These are phyloP conservation scores for Plemyria rubiginata DNA, from an alignment of 2,888 invertebrate genomes.

Conservation along the genomic window DNA sequence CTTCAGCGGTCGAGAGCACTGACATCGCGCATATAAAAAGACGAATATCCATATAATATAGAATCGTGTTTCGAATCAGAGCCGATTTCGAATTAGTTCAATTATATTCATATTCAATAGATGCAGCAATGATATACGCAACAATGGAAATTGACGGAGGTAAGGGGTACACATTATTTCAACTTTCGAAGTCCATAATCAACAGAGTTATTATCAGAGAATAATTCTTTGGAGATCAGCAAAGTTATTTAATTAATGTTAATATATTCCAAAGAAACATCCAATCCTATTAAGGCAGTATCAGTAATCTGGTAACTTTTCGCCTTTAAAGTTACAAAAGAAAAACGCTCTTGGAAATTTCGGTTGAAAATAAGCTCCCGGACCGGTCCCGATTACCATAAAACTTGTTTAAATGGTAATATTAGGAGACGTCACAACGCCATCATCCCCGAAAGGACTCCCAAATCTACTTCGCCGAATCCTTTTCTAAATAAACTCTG, in stretches of 20 bases:
- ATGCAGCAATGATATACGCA: background rate
- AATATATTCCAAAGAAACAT: constrained; percentile 71
- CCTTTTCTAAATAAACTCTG: constrained; percentile 28
- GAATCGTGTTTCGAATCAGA: no score
- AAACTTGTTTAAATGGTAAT: constrained; percentile 85
- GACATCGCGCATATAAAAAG: no score
- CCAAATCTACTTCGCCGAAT: constrained; percentile 58
- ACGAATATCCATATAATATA: no score
- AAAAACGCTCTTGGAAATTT: constrained; percentile 76
- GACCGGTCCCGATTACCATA: constrained; percentile 78
- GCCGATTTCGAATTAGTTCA: no score
- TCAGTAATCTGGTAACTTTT: constrained; percentile 76
- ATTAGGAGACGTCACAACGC: constrained; percentile 81
- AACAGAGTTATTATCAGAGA: constrained; percentile 52
- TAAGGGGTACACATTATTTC: background rate
- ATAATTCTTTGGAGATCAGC: constrained; percentile 51
- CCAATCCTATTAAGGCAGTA: constrained; percentile 74
- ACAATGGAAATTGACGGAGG: no score
- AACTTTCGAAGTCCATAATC: constrained; percentile 30
- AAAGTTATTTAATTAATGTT: constrained; percentile 72
- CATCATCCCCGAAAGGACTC: constrained; percentile 62
- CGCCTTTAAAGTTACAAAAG: constrained; percentile 71
- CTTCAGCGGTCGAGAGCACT: no score
- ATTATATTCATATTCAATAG: no score
- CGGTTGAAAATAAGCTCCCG: constrained; percentile 75